Conservation (phyloP, 2,797 vertebrate genomes). For the Clarias laeviceps region DNA sequence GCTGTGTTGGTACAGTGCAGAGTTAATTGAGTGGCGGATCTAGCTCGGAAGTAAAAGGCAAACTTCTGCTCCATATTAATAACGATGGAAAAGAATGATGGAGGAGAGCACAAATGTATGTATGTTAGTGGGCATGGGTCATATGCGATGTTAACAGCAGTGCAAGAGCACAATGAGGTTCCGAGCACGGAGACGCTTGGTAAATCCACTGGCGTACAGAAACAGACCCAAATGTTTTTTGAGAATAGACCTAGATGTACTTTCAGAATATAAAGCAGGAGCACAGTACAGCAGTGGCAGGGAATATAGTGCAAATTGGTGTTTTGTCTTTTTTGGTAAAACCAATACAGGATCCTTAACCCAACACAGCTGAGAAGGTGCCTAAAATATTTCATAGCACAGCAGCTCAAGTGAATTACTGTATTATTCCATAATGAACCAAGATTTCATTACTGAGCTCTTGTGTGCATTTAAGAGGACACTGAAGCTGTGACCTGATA, state of each 20-base stretch:
- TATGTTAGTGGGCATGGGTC: neutral
- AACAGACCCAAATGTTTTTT: neutral
- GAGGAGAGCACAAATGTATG: neutral
- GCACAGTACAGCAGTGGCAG: neutral
- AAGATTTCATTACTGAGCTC: neutral
- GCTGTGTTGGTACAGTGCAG: neutral
- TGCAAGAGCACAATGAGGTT: neutral
- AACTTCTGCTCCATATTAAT: neutral
- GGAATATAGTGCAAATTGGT: neutral
- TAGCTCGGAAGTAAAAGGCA: neutral
- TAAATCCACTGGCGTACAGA: neutral
- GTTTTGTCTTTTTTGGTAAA: neutral
- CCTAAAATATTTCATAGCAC: neutral
- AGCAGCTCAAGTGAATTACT: neutral
- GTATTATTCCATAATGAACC: neutral
- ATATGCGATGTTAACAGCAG: neutral
- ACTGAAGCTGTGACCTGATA: constrained; percentile 1
- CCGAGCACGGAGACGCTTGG: neutral
- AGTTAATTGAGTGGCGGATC: neutral
- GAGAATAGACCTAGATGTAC: neutral
- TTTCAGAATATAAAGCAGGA: neutral
- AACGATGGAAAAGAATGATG: neutral
- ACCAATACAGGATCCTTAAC: neutral
- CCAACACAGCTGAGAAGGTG: neutral
- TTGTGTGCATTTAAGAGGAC: constrained; percentile 4